A percentile compares a stretch with the other conserved stretches of the same genome.
phyloP scores from a whole-genome alignment of 2,888 invertebrate genomes.

The Cryptosula pallasiana region DNA sequence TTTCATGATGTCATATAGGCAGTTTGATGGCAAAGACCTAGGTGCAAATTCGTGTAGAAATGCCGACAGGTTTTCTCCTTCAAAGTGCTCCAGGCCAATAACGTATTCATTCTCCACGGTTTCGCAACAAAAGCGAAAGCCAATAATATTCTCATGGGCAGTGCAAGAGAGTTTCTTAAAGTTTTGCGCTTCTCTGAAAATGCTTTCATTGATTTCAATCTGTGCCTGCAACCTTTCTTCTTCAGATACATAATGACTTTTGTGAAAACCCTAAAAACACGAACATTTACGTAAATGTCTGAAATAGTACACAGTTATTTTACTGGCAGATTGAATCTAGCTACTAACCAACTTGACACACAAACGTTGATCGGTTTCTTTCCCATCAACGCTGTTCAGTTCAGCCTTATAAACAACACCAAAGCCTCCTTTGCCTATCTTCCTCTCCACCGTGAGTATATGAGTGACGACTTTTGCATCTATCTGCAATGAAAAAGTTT shows the following conservation, averaged over 20 bases:
- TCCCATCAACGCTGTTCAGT: neutral
- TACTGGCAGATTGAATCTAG: too few species aligned
- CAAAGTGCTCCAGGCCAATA: neutral
- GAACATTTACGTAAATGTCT: too few species aligned
- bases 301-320: too few species aligned
- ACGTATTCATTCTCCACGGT: neutral
- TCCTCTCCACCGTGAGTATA: neutral
- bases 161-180: neutral
- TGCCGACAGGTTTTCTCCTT: neutral
- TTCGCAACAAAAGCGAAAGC: neutral
- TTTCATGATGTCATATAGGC: neutral
- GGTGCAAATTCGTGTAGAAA: neutral
- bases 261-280: too few species aligned
- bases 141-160: neutral
- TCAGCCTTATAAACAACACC: neutral
- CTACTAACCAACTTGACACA: neutral
- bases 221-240: too few species aligned
- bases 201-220: neutral
- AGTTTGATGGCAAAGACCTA: neutral
- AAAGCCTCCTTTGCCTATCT: neutral
- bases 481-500: too few species aligned
- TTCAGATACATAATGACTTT: too few species aligned
- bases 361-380: neutral
- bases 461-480: too few species aligned
- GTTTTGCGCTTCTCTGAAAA: neutral